Base-by-base conservation (phyloP, 2,113 vertebrate species). In the Callopanchax toddi region DNA sequence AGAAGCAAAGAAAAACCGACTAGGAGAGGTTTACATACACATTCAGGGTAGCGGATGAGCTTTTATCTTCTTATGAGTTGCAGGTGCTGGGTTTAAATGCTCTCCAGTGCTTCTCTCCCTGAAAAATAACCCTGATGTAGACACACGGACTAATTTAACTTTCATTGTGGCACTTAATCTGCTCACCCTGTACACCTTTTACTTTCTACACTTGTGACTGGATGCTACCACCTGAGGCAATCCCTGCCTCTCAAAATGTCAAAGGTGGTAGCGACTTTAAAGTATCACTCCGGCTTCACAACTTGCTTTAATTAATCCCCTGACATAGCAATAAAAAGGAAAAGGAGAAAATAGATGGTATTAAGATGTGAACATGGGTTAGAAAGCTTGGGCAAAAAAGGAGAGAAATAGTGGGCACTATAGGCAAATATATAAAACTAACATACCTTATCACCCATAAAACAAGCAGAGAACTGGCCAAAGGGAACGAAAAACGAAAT, bases 91-190 rank as follows among this genome's bases (percentile, higher is more conserved):
- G 4, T 16, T 56, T 11, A 23, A 39, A 22, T 23, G 4, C 18
- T 56, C 34, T 17, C 15, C 21, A 11, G 21, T 10, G 8, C 15
- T 56, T n/a, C 9, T 23, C 15, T 15, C 21, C 11, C 16, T 16
- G 37, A 39, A 3, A 56, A 40, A 42, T 40, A 52, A 17, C 16
- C 37, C 12, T 52, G n/a, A 56, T 25, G 36, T 42, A 36, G 53
- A 39, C 21, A 40, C 37, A 23, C 22, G 5, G 21, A 56, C 20
- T 56, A 40, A 22, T n/a, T 40, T 20, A 8, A 23, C 52, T 17
- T 37, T 55, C 53, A 56, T 23, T 42, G 37, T 42, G 37, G 20
- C 34, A 25, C 8, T 56, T 23, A 56, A 56, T 56, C 36, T 40
- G 21, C 36, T 56, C 37, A 23, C 15, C 8, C 3, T 16, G 52